These are phyloP conservation scores for Celastrina argiolus DNA, from an alignment of 2,888 invertebrate species.

Conservation along the genomic window DNA sequence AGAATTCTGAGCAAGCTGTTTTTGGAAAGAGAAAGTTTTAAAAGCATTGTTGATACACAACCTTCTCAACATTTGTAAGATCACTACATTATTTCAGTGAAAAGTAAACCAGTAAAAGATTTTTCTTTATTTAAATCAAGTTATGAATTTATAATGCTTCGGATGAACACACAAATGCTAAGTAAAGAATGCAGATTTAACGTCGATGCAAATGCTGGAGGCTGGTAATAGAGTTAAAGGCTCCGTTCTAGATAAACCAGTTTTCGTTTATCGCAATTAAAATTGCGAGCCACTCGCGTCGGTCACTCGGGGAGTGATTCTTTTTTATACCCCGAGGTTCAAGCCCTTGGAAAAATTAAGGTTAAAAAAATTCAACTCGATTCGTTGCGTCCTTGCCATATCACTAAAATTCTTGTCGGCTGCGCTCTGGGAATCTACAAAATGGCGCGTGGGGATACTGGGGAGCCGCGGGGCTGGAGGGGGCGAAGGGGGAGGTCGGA, in stretches of 20 bases:
- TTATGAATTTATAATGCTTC: neutral
- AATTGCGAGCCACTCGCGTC: constrained; percentile 13
- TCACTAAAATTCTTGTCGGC: constrained; percentile 47
- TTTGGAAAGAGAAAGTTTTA: constrained; percentile 16
- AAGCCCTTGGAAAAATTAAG: constrained; percentile 29
- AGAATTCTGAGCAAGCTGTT: neutral
- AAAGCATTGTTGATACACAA: constrained; percentile 5
- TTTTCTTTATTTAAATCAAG: neutral
- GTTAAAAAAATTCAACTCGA: constrained; percentile 39
- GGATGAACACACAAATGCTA: neutral
- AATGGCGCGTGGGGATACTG: constrained; percentile 60
- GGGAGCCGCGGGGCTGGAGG: constrained; percentile 43
- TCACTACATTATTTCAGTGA: neutral
- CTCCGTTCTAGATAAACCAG: constrained; percentile 22
- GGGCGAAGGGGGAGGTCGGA: constrained; percentile 53
- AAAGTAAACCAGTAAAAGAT: neutral
- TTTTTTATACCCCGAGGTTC: constrained; percentile 14
- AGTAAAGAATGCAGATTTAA: neutral
- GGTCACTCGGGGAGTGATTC: neutral
- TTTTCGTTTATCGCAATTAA: constrained; percentile 22
- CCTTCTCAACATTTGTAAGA: neutral
- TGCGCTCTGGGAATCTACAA: constrained; percentile 60
- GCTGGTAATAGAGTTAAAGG: constrained; percentile 15
- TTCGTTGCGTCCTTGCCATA: constrained; percentile 53
- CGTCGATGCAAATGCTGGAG: constrained; percentile 3